Evolutionary conservation across 2,113 vertebrate species (phyloP).

Genomic region (Ophthalmolycus amberensis): DNA sequence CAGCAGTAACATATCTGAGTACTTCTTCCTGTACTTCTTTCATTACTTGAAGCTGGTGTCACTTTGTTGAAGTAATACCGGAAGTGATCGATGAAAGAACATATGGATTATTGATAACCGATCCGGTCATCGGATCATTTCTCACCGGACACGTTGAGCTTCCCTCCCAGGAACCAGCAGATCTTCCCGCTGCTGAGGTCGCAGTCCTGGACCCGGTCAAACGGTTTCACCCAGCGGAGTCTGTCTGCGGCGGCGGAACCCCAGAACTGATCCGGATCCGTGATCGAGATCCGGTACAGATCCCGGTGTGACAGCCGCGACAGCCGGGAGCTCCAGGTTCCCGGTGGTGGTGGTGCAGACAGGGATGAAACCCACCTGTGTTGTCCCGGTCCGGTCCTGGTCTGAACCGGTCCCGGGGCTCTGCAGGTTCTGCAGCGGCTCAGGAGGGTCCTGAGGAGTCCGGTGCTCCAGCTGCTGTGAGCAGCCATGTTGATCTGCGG

Average conservation of each 20-base stretch:
- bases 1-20: too few relatives aligned
- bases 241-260: conserved; percentile 81
- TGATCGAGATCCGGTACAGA: conserved; percentile 79
- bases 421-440: conserved; percentile 1
- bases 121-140: background rate
- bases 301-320: conserved; percentile 72
- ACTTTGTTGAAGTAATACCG: too few relatives aligned
- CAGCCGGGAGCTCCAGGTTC: conserved; percentile 30
- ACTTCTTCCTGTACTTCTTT: too few relatives aligned
- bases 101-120: background rate
- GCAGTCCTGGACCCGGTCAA: conserved; percentile 84
- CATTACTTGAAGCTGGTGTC: too few relatives aligned
- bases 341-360: background rate
- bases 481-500: conserved; percentile 41
- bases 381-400: background rate
- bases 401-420: background rate
- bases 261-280: conserved; percentile 88
- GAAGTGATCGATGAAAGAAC: too few relatives aligned
- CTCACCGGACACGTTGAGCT: conserved; percentile 88
- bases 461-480: background rate
- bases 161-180: conserved; percentile 90
- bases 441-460: conserved; percentile 24
- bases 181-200: conserved; percentile 77
- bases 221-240: conserved; percentile 86
- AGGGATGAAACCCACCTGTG: background rate